Conservation (phyloP, 2,113 vertebrate species). For the Chaetorhynchus papuensis region DNA sequence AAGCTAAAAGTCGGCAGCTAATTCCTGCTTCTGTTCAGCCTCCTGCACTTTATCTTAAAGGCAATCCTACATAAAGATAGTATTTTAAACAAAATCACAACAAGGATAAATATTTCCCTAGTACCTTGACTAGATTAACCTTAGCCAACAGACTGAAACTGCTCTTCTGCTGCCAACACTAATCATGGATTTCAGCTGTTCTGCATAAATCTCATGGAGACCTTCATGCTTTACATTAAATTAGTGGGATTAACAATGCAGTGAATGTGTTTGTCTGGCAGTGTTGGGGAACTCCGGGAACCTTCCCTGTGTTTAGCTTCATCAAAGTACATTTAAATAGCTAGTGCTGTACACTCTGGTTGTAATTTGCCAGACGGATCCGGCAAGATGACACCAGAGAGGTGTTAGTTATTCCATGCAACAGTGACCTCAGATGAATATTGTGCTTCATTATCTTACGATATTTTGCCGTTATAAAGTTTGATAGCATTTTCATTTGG, state of each 20-base stretch:
- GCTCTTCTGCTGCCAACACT: neutral
- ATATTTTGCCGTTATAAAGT: neutral
- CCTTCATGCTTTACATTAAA: neutral
- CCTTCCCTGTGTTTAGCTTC: neutral
- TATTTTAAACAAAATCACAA: slow-evolving; percentile 25
- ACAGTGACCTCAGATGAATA: slow-evolving; percentile 17
- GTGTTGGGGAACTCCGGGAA: neutral
- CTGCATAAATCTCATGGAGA: neutral
- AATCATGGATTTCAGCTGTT: slow-evolving; percentile 17
- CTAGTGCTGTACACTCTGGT: neutral
- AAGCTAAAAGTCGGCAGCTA: neutral
- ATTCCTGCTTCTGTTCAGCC: slow-evolving; percentile 8
- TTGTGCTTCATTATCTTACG: slow-evolving; percentile 4
- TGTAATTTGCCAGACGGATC: neutral
- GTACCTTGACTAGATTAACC: slow-evolving; percentile 38
- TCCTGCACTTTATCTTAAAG: slow-evolving; percentile 6
- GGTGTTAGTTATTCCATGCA: slow-evolving; percentile 18
- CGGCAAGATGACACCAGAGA: neutral
- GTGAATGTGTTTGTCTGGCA: neutral
- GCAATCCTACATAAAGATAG: neutral
- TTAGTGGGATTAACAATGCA: slow-evolving; percentile 20
- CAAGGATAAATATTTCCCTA: slow-evolving; percentile 28
- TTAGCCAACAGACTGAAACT: slow-evolving; percentile 13
- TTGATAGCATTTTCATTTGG: neutral
- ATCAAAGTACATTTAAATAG: slow-evolving; percentile 2